A percentile compares a stretch with the other conserved stretches of the same genome.
Conservation (phyloP, 2,888 invertebrate species). For the Drosophila cognata region DNA sequence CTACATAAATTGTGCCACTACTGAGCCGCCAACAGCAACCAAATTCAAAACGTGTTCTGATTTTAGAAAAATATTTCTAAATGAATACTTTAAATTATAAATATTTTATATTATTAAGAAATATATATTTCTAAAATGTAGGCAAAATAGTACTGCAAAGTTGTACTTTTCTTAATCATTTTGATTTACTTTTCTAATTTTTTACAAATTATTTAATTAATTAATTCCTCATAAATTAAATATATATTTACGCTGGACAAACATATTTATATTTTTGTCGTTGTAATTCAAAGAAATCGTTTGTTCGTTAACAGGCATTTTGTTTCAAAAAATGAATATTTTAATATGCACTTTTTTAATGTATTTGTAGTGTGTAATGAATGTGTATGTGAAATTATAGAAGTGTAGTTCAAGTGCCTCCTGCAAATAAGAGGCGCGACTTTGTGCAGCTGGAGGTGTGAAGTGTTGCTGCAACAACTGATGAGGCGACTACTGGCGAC, state of each 20-base stretch:
- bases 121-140: not conserved
- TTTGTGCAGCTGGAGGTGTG: conserved; percentile 53
- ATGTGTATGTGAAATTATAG: too few species aligned
- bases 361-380: too few species aligned
- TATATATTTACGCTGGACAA: too few species aligned
- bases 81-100: not conserved
- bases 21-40: too few species aligned
- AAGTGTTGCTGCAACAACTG: conserved; percentile 25
- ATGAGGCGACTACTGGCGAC: not conserved
- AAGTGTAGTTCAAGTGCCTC: conserved; percentile 6
- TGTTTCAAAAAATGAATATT: too few species aligned
- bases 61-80: not conserved
- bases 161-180: not conserved
- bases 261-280: too few species aligned
- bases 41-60: not conserved
- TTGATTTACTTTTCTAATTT: not conserved
- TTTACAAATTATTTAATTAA: too few species aligned
- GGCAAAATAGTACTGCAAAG: not conserved
- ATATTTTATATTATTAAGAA: not conserved
- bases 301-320: too few species aligned
- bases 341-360: too few species aligned
- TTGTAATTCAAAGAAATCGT: too few species aligned
- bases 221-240: too few species aligned
- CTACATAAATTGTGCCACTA: too few species aligned
- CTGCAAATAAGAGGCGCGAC: conserved; percentile 26